Percentiles rank a stretch among this genome's conserved stretches.
These are phyloP conservation scores for Drosophila subpulchrella DNA, from an alignment of 1,140 invertebrate species.

Conservation along the genomic window DNA sequence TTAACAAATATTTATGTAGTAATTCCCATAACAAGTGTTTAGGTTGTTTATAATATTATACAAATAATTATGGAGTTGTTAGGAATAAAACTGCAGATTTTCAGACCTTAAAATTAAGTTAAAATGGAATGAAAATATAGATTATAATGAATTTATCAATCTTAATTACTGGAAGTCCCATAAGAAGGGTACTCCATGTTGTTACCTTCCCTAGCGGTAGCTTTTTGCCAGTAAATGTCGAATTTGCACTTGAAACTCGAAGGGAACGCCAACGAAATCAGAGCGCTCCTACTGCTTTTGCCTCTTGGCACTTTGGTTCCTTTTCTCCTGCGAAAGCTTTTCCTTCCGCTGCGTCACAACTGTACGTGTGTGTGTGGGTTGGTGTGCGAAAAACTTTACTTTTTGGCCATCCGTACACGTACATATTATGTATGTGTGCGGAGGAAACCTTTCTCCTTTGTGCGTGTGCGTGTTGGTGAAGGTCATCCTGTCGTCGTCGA, in stretches of 20 bases:
- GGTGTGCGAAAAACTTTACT: conserved; percentile 71
- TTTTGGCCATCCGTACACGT: conserved; percentile 54
- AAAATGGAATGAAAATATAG: neutral
- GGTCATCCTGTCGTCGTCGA: conserved; percentile 75
- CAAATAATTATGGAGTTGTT: too few species aligned
- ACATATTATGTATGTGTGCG: neutral
- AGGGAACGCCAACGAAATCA: conserved; percentile 60
- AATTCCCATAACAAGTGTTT: too few species aligned
- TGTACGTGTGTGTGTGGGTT: conserved; percentile 33
- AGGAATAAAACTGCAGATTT: too few species aligned
- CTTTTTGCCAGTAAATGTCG: conserved; percentile 70
- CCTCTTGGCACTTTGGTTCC: conserved; percentile 4
- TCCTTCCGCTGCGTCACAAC: conserved; percentile 57
- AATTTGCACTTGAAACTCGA: conserved; percentile 76
- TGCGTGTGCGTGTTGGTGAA: conserved; percentile 76
- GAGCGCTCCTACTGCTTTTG: conserved; percentile 27
- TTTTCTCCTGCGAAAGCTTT: conserved; percentile 54
- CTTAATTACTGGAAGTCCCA: neutral
- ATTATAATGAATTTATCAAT: neutral
- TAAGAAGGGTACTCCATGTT: conserved; percentile 2
- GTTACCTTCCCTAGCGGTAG: conserved; percentile 11
- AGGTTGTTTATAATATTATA: too few species aligned
- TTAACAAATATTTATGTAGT: too few species aligned
- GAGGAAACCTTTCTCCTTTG: conserved; percentile 31
- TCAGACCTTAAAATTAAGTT: too few species aligned